Evolutionary conservation across 2,113 vertebrate species (phyloP), one percentile per base, ranked within the genome.

Genomic region (Solenodon paradoxus): DNA sequence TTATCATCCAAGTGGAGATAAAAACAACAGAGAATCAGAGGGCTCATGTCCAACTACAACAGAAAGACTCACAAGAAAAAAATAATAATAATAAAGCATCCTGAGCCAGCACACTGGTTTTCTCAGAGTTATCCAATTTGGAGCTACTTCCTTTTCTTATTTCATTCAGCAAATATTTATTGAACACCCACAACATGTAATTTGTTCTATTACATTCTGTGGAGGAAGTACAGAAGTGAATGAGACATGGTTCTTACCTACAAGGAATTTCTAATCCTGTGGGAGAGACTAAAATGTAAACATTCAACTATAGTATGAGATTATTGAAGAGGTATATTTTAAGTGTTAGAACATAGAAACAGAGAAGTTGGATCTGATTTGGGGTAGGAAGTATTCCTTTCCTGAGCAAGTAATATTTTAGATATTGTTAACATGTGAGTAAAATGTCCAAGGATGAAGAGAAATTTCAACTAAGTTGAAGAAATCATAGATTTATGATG

Each of bases 111-210:
- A 88, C 66, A 49, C 24, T 63, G 80, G n/a, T 42, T 93, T 97
- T 93, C 80, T 92, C 61, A 32, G 24, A 47, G 45, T 97, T 95
- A 95, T 92, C 71, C 77, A 88, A 96, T 96, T 97, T 95, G 49
- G 61, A 93, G 66, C 79, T 71, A 95, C 92, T 97, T 97, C 94
- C 95, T 95, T 97, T 93, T 92, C 86, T 96, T 95, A 95, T 95
- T 97, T 96, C 92, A 94, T 96, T 96, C 92, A 81, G 83, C 80
- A 93, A 95, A 77, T 90, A 96, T 84, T 95, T 95, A 93, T 84
- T 83, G 94, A 93, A 86, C 47, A 92, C 28, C 63, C 75, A 81
- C 79, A 59, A 72, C 0, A 8, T 72, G 42, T 77, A 97, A 92
- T 84, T 64, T 78, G 71, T 93, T 96, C 81, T 95, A 81, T 95